A percentile compares a stretch with the other conserved stretches of the same genome.
Evolutionary conservation across 2,888 invertebrate genomes (phyloP).

Genomic region (Callyntrura sp.): DNA sequence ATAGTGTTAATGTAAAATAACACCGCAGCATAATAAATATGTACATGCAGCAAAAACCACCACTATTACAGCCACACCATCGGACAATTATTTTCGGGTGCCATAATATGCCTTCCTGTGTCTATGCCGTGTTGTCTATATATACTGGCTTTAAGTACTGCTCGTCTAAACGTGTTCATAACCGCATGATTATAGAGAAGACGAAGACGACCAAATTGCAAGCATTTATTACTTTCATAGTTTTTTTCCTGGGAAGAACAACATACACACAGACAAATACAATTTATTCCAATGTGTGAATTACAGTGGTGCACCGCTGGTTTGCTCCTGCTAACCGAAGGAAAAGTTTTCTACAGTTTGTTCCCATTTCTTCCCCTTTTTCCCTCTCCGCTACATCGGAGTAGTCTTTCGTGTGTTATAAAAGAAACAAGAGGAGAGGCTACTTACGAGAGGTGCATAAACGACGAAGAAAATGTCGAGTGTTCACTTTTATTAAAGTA

Average conservation of each 20-base stretch:
- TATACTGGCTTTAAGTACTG: slow-evolving; percentile 3
- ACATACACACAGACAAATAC: slow-evolving; percentile 18
- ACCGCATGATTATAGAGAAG: slow-evolving; percentile 36
- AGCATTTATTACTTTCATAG: slow-evolving; percentile 29
- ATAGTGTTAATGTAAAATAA: background rate
- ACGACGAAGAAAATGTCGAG: slow-evolving; percentile 9
- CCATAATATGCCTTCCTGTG: slow-evolving; percentile 26
- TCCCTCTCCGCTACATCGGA: background rate
- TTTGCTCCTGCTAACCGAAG: background rate
- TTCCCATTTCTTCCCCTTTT: background rate
- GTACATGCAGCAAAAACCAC: background rate
- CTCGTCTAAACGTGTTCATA: slow-evolving; percentile 6
- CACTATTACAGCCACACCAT: background rate
- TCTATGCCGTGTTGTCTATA: background rate
- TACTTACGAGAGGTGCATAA: background rate
- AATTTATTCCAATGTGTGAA: slow-evolving; percentile 48
- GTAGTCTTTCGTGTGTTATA: background rate
- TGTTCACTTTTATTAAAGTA: slow-evolving; percentile 55
- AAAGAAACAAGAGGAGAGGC: background rate
- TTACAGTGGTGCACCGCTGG: slow-evolving; percentile 40
- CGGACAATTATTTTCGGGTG: slow-evolving; percentile 17
- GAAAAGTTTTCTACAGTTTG: slow-evolving; percentile 18
- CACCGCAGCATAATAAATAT: background rate
- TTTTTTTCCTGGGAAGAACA: background rate
- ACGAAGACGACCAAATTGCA: slow-evolving; percentile 39